A percentile compares a stretch with the other conserved stretches of the same genome.
Evolutionary conservation across 1,140 invertebrate species (phyloP).

Genomic region (Chrysoperla carnea): DNA sequence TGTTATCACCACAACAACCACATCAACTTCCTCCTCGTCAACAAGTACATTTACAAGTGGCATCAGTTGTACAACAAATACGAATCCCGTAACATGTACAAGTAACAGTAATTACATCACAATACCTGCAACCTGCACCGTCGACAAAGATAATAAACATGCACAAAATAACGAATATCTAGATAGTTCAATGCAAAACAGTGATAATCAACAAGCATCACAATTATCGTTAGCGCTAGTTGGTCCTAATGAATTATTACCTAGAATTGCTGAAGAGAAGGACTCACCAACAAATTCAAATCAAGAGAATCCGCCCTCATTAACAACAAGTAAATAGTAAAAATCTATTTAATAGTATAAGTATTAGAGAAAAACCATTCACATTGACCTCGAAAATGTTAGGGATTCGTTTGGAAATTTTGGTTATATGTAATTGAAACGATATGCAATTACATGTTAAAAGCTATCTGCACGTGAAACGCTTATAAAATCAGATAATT

Average conservation of each 20-base stretch:
- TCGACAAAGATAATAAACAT: slow-evolving; percentile 4
- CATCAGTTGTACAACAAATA: slow-evolving; percentile 9
- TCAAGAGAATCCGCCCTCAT: too few relatives aligned
- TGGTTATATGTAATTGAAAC: too few relatives aligned
- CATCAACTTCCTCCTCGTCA: too few relatives aligned
- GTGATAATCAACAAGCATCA: slow-evolving; percentile 1
- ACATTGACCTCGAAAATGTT: too few relatives aligned
- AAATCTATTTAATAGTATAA: too few relatives aligned
- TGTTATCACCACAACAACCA: slow-evolving; percentile 11
- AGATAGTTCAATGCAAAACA: slow-evolving; percentile 6
- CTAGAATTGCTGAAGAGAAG: slow-evolving; percentile 65
- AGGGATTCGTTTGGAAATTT: too few relatives aligned
- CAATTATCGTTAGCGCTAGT: slow-evolving; percentile 20
- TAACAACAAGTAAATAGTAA: too few relatives aligned
- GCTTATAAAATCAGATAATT: too few relatives aligned
- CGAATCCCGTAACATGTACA: slow-evolving; percentile 3
- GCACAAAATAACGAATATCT: slow-evolving; percentile 8
- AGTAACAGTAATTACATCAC: neutral
- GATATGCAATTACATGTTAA: too few relatives aligned
- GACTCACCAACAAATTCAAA: slow-evolving; percentile 50
- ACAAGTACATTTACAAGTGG: neutral
- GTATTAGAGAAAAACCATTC: too few relatives aligned
- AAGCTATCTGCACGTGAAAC: too few relatives aligned
- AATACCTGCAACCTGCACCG: neutral
- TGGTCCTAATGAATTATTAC: slow-evolving; percentile 33